Conservation (phyloP, 2,113 vertebrate genomes). For the Orthonyx spaldingii region DNA sequence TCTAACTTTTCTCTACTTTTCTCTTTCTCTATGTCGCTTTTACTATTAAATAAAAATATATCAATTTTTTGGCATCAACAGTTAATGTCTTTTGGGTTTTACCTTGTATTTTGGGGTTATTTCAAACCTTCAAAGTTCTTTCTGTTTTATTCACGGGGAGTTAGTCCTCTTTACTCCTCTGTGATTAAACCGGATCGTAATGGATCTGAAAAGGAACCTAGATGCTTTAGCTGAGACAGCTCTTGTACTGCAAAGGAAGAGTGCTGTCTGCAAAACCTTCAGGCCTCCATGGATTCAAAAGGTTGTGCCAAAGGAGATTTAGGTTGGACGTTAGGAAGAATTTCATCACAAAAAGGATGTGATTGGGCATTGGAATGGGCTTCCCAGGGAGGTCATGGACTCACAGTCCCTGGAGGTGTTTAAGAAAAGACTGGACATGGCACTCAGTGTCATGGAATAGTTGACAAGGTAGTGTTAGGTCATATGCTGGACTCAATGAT, state of each 20-base stretch:
- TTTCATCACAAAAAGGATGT: background rate
- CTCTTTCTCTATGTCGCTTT: background rate
- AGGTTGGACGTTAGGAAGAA: background rate
- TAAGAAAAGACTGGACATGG: background rate
- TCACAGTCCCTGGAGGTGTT: background rate
- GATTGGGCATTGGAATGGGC: background rate
- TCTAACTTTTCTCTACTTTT: background rate
- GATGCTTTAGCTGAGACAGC: background rate
- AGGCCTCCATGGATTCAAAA: background rate
- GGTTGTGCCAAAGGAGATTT: background rate
- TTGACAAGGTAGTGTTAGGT: background rate
- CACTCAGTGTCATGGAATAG: background rate
- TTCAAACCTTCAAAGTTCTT: background rate
- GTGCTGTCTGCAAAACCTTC: background rate
- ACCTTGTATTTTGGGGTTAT: rapidly evolving
- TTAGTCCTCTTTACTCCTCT: background rate
- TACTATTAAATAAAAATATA: background rate
- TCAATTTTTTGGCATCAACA: background rate
- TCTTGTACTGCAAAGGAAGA: background rate
- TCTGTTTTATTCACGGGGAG: background rate
- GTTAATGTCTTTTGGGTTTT: background rate
- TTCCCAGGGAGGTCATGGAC: background rate
- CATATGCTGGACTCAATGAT: background rate
- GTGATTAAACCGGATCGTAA: background rate
- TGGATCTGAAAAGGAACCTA: background rate